These are phyloP conservation scores for Clivina fossor DNA, from an alignment of 2,888 invertebrate genomes.

Conservation along the genomic window DNA sequence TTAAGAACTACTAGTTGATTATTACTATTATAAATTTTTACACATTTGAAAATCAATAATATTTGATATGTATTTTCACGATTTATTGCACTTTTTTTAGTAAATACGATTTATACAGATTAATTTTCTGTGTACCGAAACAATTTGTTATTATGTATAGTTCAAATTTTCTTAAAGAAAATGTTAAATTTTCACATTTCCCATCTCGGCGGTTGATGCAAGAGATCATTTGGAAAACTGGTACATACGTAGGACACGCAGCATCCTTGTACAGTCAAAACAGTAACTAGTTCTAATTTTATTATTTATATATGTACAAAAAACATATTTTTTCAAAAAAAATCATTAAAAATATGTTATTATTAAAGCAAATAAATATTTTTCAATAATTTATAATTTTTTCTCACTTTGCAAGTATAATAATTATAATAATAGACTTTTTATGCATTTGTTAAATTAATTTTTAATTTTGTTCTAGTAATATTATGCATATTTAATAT, in stretches of 20 bases:
- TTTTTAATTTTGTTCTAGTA: not conserved
- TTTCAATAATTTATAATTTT: not conserved
- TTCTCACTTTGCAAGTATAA: not conserved
- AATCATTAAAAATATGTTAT: not conserved
- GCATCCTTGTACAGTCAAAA: slow-evolving; percentile 45
- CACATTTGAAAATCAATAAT: slow-evolving; percentile 30
- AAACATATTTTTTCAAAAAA: not conserved
- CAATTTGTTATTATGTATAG: slow-evolving; percentile 16
- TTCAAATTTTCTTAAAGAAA: slow-evolving; percentile 40
- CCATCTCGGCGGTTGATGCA: slow-evolving; percentile 49
- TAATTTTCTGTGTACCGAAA: too few species aligned
- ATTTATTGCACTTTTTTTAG: slow-evolving; percentile 24
- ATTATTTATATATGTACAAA: not conserved
- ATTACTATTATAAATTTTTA: slow-evolving; percentile 19
- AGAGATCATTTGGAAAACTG: slow-evolving; percentile 46
- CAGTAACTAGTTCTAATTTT: not conserved
- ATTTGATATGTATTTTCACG: slow-evolving; percentile 25
- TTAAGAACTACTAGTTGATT: slow-evolving; percentile 29
- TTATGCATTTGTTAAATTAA: not conserved
- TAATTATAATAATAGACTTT: not conserved
- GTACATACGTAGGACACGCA: slow-evolving; percentile 44
- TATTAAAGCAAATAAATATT: not conserved
- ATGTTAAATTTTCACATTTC: slow-evolving; percentile 46
- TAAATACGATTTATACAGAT: too few species aligned
- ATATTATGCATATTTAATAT: not conserved